Conservation (phyloP, 2,888 invertebrate species). For the Amiota minor region DNA sequence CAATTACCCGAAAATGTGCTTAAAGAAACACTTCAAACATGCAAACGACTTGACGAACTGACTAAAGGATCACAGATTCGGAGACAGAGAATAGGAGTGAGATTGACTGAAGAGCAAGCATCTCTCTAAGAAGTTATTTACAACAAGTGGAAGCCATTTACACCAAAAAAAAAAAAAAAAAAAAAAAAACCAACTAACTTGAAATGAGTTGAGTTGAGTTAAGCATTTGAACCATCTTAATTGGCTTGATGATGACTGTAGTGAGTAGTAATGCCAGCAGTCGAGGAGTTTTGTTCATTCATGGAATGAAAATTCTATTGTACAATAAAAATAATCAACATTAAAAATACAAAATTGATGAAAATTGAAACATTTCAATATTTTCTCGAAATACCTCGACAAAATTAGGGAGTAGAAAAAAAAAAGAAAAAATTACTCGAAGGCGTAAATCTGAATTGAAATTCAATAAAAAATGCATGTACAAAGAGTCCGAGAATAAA, state of each 20-base stretch:
- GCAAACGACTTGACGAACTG: not conserved
- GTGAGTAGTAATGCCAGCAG: conserved; percentile 34
- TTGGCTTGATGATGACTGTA: conserved; percentile 45
- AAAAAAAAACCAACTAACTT: not conserved
- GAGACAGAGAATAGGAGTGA: not conserved
- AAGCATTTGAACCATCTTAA: conserved; percentile 41
- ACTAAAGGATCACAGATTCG: not conserved
- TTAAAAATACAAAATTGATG: conserved; percentile 4
- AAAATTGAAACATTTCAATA: not conserved
- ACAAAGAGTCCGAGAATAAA: too few species aligned
- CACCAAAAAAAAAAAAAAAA: conserved; percentile 12
- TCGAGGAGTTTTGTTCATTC: conserved; percentile 2
- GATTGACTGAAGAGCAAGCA: not conserved
- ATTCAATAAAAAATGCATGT: too few species aligned
- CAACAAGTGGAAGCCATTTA: conserved; percentile 11
- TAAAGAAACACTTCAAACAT: conserved; percentile 49
- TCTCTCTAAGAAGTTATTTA: not conserved
- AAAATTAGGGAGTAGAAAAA: conserved; percentile 40
- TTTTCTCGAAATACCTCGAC: conserved; percentile 25
- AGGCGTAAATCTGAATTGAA: too few species aligned
- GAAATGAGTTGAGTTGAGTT: conserved; percentile 10
- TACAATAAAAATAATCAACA: conserved; percentile 21
- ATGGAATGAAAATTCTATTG: not conserved
- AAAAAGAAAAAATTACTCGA: conserved; percentile 26
- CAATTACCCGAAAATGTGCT: conserved; percentile 59